Conservation (phyloP, 1,140 invertebrate species). For the Bombus huntii region DNA sequence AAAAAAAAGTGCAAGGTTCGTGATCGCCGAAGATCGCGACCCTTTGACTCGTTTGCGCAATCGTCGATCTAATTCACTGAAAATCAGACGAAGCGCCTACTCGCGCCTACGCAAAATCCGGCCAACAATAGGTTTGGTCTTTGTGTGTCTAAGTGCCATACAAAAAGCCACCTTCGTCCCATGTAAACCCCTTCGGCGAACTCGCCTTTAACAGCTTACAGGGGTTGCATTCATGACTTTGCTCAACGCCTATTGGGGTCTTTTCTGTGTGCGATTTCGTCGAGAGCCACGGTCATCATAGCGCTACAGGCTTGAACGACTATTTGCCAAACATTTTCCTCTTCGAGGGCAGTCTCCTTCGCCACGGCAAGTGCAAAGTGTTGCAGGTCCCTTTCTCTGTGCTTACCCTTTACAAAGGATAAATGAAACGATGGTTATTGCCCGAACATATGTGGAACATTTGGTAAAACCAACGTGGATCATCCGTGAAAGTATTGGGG, state of each 20-base stretch:
- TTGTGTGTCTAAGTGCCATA: slow-evolving; percentile 72
- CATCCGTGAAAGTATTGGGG: neutral
- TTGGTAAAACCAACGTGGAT: slow-evolving; percentile 12
- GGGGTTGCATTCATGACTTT: slow-evolving; percentile 72
- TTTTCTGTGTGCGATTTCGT: slow-evolving; percentile 54
- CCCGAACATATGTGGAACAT: slow-evolving; percentile 60
- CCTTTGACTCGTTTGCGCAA: neutral
- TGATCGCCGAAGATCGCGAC: neutral
- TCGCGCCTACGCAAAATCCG: slow-evolving; percentile 59
- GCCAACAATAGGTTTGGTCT: slow-evolving; percentile 71
- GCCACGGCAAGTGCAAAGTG: slow-evolving; percentile 55
- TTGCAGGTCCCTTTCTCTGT: slow-evolving; percentile 20
- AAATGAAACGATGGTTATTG: slow-evolving; percentile 51
- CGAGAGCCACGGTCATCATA: slow-evolving; percentile 63
- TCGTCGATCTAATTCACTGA: slow-evolving; percentile 23
- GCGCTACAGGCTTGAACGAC: slow-evolving; percentile 56
- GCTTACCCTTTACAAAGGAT: slow-evolving; percentile 11
- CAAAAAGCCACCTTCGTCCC: slow-evolving; percentile 66
- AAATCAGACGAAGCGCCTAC: slow-evolving; percentile 43
- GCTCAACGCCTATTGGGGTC: slow-evolving; percentile 55
- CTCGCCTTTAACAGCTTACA: slow-evolving; percentile 72
- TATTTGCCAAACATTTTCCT: slow-evolving; percentile 72
- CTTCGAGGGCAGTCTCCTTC: slow-evolving; percentile 49
- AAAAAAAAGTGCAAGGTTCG: neutral
- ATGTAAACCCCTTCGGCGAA: neutral